phyloP scores from a whole-genome alignment of 2,888 invertebrate genomes.

The Pharmacophagus antenor region DNA sequence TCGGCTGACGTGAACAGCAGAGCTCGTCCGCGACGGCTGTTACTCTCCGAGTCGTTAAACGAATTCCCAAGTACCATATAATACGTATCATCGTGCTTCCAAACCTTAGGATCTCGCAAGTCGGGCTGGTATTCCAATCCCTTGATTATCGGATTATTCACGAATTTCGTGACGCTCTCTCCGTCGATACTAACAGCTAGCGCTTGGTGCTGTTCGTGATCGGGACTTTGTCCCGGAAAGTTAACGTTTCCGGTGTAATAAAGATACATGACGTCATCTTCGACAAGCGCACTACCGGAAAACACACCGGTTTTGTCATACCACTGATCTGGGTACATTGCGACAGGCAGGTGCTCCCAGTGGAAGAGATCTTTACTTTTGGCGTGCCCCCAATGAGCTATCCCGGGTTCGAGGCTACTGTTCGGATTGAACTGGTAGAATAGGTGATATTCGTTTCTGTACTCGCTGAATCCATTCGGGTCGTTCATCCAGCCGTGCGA shows the following conservation, averaged over 20 bases:
- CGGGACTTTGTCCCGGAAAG: constrained; percentile 44
- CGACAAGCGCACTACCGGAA: constrained; percentile 71
- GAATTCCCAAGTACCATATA: constrained; percentile 73
- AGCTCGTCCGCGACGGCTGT: constrained; percentile 49
- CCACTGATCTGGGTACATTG: constrained; percentile 63
- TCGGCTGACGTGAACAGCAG: constrained; percentile 61
- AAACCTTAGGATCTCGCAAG: constrained; percentile 75
- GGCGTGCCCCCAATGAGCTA: constrained; percentile 77
- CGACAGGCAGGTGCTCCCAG: constrained; percentile 72
- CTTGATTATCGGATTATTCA: constrained; percentile 56
- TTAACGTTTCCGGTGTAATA: constrained; percentile 67
- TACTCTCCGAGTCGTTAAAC: constrained; percentile 41
- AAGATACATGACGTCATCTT: constrained; percentile 54
- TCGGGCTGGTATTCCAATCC: constrained; percentile 56
- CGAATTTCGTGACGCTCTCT: constrained; percentile 51
- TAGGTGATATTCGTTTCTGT: constrained; percentile 63
- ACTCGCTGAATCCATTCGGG: constrained; percentile 75
- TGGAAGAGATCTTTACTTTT: constrained; percentile 65
- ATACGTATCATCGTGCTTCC: constrained; percentile 57
- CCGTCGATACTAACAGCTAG: constrained; percentile 62
- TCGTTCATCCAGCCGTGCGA: constrained; percentile 78
- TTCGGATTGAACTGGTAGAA: constrained; percentile 76
- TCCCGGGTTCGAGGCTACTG: constrained; percentile 52
- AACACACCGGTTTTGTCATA: constrained; percentile 68
- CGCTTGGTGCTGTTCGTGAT: constrained; percentile 56